phyloP scores from a whole-genome alignment of 2,113 vertebrate genomes.

The Macroglossus sobrinus region DNA sequence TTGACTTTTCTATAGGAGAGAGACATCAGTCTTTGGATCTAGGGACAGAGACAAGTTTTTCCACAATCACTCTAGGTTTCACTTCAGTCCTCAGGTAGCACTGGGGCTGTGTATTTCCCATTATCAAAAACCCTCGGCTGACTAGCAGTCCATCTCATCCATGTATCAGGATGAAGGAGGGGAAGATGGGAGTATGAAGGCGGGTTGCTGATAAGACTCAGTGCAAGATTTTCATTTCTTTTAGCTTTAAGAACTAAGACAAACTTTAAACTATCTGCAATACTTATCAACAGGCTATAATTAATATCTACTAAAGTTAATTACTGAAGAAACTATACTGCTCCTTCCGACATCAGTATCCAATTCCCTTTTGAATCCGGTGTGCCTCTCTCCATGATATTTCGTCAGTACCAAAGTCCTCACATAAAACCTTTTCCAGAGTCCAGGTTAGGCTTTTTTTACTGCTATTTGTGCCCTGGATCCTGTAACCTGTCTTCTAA shows the following conservation, averaged over 20 bases:
- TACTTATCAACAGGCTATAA: neutral
- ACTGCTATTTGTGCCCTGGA: slow-evolving; percentile 49
- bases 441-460: slow-evolving; percentile 26
- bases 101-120: neutral
- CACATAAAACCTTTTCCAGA: neutral
- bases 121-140: neutral
- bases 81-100: neutral
- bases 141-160: neutral
- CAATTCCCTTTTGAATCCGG: neutral
- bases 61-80: neutral
- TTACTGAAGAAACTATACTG: neutral
- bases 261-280: neutral
- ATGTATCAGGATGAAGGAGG: neutral
- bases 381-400: neutral
- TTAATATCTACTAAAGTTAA: neutral
- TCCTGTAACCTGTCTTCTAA: slow-evolving; percentile 56
- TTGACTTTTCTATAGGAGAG: neutral
- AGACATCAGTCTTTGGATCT: neutral
- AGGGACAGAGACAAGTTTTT: neutral
- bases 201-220: neutral
- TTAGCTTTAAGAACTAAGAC: neutral
- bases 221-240: neutral
- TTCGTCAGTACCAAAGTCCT: neutral
- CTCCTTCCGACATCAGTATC: neutral
- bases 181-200: neutral